Evolutionary conservation across 2,888 invertebrate species (phyloP).

Genomic region (Acrobasis repandana): DNA sequence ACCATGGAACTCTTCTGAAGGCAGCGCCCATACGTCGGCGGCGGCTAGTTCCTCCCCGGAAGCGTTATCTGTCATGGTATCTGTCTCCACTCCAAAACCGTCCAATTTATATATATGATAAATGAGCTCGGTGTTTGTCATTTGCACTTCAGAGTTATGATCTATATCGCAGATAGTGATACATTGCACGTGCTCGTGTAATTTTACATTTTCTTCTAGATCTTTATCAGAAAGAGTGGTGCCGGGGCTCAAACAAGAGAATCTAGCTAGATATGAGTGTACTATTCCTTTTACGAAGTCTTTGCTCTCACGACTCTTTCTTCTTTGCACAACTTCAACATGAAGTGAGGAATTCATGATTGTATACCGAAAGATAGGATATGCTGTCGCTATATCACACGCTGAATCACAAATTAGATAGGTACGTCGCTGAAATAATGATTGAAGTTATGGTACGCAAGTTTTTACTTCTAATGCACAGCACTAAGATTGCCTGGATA

Average conservation of each 20-base stretch:
- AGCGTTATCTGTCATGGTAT: constrained; percentile 68
- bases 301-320: constrained; percentile 54
- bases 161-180: constrained; percentile 67
- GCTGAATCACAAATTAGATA: no score
- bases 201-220: constrained; percentile 50
- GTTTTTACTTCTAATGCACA: no score
- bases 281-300: constrained; percentile 57
- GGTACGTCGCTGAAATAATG: no score
- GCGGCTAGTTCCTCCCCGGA: constrained; percentile 81
- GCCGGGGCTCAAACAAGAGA: constrained; percentile 57
- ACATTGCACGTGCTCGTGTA: constrained; percentile 58
- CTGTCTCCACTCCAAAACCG: constrained; percentile 59
- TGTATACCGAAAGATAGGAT: not conserved
- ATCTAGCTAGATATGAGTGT: constrained; percentile 54
- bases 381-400: no score
- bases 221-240: constrained; percentile 45
- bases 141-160: constrained; percentile 50
- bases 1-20: constrained; percentile 89
- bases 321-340: constrained; percentile 68
- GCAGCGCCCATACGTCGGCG: constrained; percentile 92
- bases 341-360: constrained; percentile 58
- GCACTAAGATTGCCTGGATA: no score
- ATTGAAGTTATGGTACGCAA: no score
- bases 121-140: constrained; percentile 47
- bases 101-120: constrained; percentile 64